Percentiles rank a stretch among this genome's conserved stretches.
Evolutionary conservation across 2,113 vertebrate genomes (phyloP).

Genomic region (Tenrec ecaudatus): DNA sequence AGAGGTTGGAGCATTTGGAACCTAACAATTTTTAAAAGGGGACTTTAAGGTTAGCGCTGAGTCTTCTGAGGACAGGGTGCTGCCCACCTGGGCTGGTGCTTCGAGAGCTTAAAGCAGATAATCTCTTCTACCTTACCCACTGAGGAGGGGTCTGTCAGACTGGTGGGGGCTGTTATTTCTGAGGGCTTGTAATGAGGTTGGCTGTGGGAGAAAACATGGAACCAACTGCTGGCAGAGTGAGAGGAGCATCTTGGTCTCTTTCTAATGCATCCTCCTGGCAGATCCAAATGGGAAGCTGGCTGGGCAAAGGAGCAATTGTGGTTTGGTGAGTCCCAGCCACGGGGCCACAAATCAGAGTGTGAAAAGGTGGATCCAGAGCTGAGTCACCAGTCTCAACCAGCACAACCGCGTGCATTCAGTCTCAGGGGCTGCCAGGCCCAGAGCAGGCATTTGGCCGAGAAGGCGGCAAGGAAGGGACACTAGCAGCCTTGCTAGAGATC

Average conservation of each 20-base stretch:
- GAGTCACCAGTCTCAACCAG: neutral
- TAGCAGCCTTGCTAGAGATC: constrained; percentile 43
- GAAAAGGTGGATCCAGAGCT: neutral
- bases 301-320: neutral
- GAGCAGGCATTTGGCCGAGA: neutral
- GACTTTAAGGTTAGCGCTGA: neutral
- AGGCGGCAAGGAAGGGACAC: neutral
- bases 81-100: neutral
- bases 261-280: neutral
- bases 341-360: neutral
- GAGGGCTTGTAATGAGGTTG: neutral
- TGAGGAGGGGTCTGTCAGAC: neutral
- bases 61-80: neutral
- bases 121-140: too few species aligned
- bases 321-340: neutral
- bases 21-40: neutral
- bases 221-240: neutral
- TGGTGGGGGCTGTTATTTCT: neutral
- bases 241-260: neutral
- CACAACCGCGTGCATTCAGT: too few species aligned
- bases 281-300: neutral
- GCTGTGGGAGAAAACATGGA: neutral
- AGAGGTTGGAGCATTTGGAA: neutral
- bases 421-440: neutral
- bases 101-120: neutral